Conservation (phyloP, 2,113 vertebrate genomes). For the Sinocyclocheilus grahami region DNA sequence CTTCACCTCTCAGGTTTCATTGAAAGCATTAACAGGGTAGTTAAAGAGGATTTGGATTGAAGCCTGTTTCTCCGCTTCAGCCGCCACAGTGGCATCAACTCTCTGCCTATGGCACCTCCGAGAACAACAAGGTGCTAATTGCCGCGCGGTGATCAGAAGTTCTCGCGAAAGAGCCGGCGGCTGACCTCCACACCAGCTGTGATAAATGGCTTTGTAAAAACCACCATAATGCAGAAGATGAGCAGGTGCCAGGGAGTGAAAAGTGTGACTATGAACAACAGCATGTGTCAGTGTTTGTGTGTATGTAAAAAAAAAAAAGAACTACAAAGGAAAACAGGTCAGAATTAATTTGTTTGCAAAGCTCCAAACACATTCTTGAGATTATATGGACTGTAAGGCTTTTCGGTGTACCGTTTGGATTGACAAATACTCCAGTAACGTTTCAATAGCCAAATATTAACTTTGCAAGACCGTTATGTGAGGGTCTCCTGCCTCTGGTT, state of each 20-base stretch:
- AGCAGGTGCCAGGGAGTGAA: slow-evolving; percentile 55
- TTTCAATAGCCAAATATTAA: slow-evolving; percentile 8
- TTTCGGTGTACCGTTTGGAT: background rate
- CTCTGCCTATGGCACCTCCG: slow-evolving; percentile 76
- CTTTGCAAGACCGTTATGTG: background rate
- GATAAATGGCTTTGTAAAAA: slow-evolving; percentile 62
- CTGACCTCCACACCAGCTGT: slow-evolving; percentile 64
- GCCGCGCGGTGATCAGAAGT: slow-evolving; percentile 75
- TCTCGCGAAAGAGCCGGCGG: slow-evolving; percentile 68
- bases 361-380: slow-evolving; percentile 9
- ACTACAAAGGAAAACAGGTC: background rate
- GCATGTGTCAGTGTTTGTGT: slow-evolving; percentile 5
- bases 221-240: slow-evolving; percentile 25
- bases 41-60: slow-evolving; percentile 47
- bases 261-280: slow-evolving; percentile 44
- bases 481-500: background rate
- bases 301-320: background rate
- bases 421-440: background rate
- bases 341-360: background rate
- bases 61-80: slow-evolving; percentile 48
- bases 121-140: slow-evolving; percentile 84
- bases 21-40: slow-evolving; percentile 41
- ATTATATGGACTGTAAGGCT: background rate
- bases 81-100: slow-evolving; percentile 60
- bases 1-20: slow-evolving; percentile 43